Evolutionary conservation across 37 sponge, comb jelly and placozoan species (phyloP), one percentile per base, ranked within the genome.

Genomic region (Haliclona indistincta): DNA sequence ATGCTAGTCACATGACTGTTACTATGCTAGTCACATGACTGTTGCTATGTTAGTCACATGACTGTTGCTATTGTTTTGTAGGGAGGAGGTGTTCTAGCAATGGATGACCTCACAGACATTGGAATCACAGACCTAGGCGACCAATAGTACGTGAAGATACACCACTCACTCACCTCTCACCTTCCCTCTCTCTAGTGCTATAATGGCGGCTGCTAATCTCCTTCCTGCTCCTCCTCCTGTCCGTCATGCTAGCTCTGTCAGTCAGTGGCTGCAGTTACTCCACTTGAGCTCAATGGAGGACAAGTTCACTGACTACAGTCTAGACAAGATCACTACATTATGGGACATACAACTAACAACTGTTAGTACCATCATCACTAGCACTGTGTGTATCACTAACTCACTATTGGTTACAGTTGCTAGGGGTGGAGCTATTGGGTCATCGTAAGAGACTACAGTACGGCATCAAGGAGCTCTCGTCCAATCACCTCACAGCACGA

Each of bases 341-440:
- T 74, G 77, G 80, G 81, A 73, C 34, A 40, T 89, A 2, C 71
- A 75, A 35, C 71, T 78, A 36, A 19, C 81, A 20, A 54, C 81
- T 15, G 88, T 81, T 62, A 72, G 88, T 52, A 53, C 51, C 15
- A 47, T 47, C 13, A 47, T 47, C 13, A 47, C 13, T 47, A 47
- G 8, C 13, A 47, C 13, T 47, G 13, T 47, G 8, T 17, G 8
- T 47, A 47, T 47, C 13, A 47, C 13, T 47, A 47, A 17, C 8
- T 47, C 13, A 47, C 13, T 47, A 47, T n/a, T n/a, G n/a, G 2
- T 25, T 8, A 15, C 66, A 86, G 86, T 66, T 79, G 71, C 26
- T 86, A 11, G 74, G 86, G 30, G 70, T 86, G 25, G 86, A 78
- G 61, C 32, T 65, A 71, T 64, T 89, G 15, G 90, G 90, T 0